phyloP scores from a whole-genome alignment of 2,888 invertebrate genomes.

The Philopedon plagiatum region DNA sequence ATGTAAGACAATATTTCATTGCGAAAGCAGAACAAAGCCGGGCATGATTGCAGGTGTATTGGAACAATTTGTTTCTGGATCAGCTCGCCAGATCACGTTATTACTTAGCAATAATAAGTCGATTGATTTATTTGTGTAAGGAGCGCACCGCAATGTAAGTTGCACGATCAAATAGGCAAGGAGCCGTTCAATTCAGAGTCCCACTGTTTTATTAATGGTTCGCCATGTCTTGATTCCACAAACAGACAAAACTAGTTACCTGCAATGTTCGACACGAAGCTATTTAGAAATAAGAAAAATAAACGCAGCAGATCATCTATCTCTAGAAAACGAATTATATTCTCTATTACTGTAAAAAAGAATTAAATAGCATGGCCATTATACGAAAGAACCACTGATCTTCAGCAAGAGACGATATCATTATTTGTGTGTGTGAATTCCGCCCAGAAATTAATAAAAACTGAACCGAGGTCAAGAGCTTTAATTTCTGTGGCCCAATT shows the following conservation, averaged over 20 bases:
- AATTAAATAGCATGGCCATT: slow-evolving; percentile 1
- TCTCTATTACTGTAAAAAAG: neutral
- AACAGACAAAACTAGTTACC: slow-evolving; percentile 64
- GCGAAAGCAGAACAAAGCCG: slow-evolving; percentile 12
- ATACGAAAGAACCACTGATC: neutral
- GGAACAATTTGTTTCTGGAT: slow-evolving; percentile 18
- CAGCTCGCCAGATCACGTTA: slow-evolving; percentile 55
- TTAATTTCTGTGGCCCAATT: too few relatives aligned
- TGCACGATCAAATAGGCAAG: slow-evolving; percentile 63
- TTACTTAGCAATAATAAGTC: slow-evolving; percentile 62
- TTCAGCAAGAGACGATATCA: too few relatives aligned
- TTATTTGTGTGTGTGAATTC: too few relatives aligned
- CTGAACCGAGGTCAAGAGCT: too few relatives aligned
- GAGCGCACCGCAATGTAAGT: slow-evolving; percentile 60
- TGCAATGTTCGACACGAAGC: slow-evolving; percentile 34
- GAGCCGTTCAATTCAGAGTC: slow-evolving; percentile 64
- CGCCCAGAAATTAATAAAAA: too few relatives aligned
- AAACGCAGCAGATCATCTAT: slow-evolving; percentile 9
- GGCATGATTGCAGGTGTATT: slow-evolving; percentile 16
- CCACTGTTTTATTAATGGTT: slow-evolving; percentile 67
- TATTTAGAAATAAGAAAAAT: slow-evolving; percentile 18
- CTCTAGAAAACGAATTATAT: slow-evolving; percentile 6
- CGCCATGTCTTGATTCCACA: slow-evolving; percentile 62
- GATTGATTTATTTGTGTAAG: slow-evolving; percentile 62
- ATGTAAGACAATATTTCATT: neutral